Percentiles rank a stretch among this genome's conserved stretches.
Conservation (phyloP, 2,113 vertebrate genomes). For the Hemichromis elongatus region DNA sequence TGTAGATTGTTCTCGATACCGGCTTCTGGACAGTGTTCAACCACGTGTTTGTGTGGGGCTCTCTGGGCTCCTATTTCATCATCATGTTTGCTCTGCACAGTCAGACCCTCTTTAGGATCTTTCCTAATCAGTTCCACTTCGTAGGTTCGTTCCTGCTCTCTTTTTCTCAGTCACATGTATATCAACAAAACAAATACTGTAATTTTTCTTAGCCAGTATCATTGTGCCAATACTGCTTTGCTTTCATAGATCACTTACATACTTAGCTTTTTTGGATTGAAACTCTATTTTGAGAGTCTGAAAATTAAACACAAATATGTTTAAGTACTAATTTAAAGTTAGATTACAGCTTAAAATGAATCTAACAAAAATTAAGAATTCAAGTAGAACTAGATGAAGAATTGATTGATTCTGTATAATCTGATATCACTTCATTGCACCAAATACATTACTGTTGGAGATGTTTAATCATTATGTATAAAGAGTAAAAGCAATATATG, state of each 20-base stretch:
- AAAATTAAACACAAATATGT: neutral
- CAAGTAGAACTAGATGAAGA: neutral
- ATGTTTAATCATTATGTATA: neutral
- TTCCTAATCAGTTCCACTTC: conserved; percentile 92
- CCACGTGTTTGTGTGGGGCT: conserved; percentile 95
- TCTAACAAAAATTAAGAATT: neutral
- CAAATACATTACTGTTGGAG: neutral
- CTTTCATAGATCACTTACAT: neutral
- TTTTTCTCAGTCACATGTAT: neutral
- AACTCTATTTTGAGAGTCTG: neutral
- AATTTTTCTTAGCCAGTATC: neutral
- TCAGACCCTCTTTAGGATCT: conserved; percentile 85
- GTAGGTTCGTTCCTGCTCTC: conserved; percentile 78
- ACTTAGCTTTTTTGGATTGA: accelerated
- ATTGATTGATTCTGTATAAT: neutral
- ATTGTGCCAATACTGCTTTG: neutral
- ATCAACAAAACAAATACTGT: neutral
- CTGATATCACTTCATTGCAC: neutral
- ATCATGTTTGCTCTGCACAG: conserved; percentile 92
- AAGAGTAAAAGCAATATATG: neutral
- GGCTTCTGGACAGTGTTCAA: conserved; percentile 95
- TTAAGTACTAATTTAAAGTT: neutral
- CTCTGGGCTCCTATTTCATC: conserved; percentile 83
- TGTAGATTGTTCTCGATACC: conserved; percentile 87
- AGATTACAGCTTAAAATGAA: neutral